Evolutionary conservation across 2,888 invertebrate genomes (phyloP).

Genomic region (Panopea generosa): DNA sequence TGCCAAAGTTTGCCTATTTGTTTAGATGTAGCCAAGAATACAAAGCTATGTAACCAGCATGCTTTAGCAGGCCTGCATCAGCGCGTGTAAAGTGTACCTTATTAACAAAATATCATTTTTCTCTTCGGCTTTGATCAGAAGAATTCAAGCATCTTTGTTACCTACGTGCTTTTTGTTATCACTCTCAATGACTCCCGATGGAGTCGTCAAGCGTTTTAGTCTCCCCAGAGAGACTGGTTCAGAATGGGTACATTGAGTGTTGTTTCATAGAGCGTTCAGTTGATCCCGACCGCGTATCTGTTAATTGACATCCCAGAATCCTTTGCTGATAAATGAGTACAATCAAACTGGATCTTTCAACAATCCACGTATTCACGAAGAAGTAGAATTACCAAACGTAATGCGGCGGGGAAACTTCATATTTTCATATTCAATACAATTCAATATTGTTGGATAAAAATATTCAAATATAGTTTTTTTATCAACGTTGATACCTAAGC

Average conservation of each 20-base stretch:
- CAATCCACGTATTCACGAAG: too few relatives aligned
- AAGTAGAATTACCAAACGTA: too few relatives aligned
- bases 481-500: too few relatives aligned
- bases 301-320: slow-evolving; percentile 8
- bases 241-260: slow-evolving; percentile 32
- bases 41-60: too few relatives aligned
- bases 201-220: slow-evolving; percentile 55
- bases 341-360: background rate
- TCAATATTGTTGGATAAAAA: too few relatives aligned
- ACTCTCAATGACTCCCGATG: slow-evolving; percentile 29
- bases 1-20: too few relatives aligned
- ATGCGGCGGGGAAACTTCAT: too few relatives aligned
- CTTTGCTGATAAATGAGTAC: background rate
- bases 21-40: too few relatives aligned
- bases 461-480: too few relatives aligned
- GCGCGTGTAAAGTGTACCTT: background rate
- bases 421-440: too few relatives aligned
- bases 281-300: slow-evolving; percentile 3
- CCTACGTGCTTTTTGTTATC: slow-evolving; percentile 53
- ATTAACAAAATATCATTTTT: slow-evolving; percentile 38
- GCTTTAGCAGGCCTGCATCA: too few relatives aligned
- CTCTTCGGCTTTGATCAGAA: slow-evolving; percentile 43
- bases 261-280: slow-evolving; percentile 40
- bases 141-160: slow-evolving; percentile 42
- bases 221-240: slow-evolving; percentile 35